Percentiles rank a stretch among this genome's conserved stretches.
phyloP scores from a whole-genome alignment of 2,113 vertebrate species.

The Dipodomys spectabilis region DNA sequence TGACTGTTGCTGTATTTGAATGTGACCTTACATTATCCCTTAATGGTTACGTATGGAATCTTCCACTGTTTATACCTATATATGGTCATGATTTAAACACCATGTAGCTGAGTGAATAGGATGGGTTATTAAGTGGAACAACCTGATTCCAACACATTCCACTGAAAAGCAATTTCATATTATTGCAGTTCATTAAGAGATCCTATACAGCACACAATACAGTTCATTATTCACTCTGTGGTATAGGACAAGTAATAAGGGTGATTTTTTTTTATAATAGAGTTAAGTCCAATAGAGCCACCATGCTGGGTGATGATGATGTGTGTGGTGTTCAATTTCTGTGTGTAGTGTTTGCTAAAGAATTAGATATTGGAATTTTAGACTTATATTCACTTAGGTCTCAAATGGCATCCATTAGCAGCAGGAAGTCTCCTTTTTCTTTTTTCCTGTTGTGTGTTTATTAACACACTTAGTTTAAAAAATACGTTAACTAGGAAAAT shows the following conservation, averaged over 20 bases:
- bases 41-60: not conserved
- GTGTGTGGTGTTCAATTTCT: constrained; percentile 63
- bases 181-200: constrained; percentile 60
- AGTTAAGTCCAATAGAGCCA: constrained; percentile 6
- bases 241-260: constrained; percentile 35
- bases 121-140: constrained; percentile 22
- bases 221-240: constrained; percentile 56
- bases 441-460: constrained; percentile 42
- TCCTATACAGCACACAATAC: constrained; percentile 6
- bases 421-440: constrained; percentile 23
- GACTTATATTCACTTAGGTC: constrained; percentile 62
- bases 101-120: not conserved
- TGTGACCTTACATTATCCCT: constrained; percentile 24
- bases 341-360: constrained; percentile 50
- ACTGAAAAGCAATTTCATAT: constrained; percentile 59
- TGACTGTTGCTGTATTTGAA: not conserved
- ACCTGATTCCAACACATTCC: constrained; percentile 42
- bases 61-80: not conserved
- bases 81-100: constrained; percentile 34
- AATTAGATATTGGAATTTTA: constrained; percentile 64
- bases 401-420: constrained; percentile 15
- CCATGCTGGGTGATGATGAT: constrained; percentile 42
- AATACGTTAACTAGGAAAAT: constrained; percentile 63
- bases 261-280: constrained; percentile 48
- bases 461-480: constrained; percentile 61